Evolutionary conservation across 2,888 invertebrate species (phyloP).

Genomic region (Eudasyphora cyanicolor): DNA sequence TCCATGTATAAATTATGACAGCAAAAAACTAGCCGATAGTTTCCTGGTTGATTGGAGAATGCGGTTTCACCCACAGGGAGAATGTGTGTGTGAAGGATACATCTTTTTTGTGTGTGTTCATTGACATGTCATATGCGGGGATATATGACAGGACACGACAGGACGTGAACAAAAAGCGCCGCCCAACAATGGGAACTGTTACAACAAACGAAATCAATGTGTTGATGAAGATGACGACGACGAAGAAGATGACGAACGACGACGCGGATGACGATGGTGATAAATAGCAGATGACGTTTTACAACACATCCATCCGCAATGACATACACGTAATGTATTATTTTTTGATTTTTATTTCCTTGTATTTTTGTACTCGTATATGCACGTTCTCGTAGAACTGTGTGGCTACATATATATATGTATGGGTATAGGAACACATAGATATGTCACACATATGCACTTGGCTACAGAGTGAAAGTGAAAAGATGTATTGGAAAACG

Average conservation of each 20-base stretch:
- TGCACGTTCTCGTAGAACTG: background rate
- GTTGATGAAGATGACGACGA: slow-evolving; percentile 1
- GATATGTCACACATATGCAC: too few relatives aligned
- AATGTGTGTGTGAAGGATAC: background rate
- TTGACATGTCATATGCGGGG: background rate
- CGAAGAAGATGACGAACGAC: too few relatives aligned
- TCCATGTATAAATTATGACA: background rate
- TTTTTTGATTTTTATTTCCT: background rate
- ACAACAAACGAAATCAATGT: slow-evolving; percentile 1
- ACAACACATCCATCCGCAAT: background rate
- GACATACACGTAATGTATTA: background rate
- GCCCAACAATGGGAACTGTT: background rate
- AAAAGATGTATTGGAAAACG: too few relatives aligned
- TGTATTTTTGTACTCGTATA: background rate
- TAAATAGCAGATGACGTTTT: slow-evolving; percentile 1
- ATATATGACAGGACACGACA: background rate
- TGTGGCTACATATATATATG: too few relatives aligned
- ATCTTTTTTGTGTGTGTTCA: background rate
- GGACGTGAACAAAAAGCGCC: too few relatives aligned
- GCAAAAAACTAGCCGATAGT: background rate
- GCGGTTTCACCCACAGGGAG: background rate
- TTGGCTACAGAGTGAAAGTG: too few relatives aligned
- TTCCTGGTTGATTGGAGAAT: background rate
- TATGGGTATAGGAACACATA: background rate
- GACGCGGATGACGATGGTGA: background rate